Evolutionary conservation across 2,888 invertebrate species (phyloP).

Genomic region (Oxyteleia sp.): DNA sequence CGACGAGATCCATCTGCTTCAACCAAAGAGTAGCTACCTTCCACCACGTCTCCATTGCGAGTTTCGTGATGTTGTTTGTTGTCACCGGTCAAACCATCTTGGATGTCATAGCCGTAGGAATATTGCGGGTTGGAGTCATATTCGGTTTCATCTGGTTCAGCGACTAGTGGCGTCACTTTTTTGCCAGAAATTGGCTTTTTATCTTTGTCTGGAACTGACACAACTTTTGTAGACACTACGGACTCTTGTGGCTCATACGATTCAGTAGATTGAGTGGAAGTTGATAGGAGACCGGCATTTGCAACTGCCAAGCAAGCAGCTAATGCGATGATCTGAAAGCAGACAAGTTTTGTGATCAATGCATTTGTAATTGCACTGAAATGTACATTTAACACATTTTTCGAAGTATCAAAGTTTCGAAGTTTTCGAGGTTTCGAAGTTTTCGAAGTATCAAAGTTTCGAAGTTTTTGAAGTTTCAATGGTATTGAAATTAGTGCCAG

Average conservation of each 20-base stretch:
- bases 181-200: background rate
- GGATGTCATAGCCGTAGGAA: constrained; percentile 77
- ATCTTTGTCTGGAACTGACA: background rate
- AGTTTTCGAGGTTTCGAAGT: too few species aligned
- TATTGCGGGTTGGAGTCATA: constrained; percentile 80
- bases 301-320: constrained; percentile 41
- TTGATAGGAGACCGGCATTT: constrained; percentile 19
- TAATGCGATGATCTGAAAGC: constrained; percentile 37
- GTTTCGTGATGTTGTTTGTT: constrained; percentile 78
- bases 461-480: too few species aligned
- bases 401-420: too few species aligned
- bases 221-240: constrained; percentile 4
- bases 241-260: constrained; percentile 26
- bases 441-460: too few species aligned
- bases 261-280: too few species aligned
- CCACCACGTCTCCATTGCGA: constrained; percentile 78
- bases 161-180: background rate
- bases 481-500: too few species aligned
- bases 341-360: background rate
- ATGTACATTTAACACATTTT: too few species aligned
- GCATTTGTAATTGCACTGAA: too few species aligned
- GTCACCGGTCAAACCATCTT: constrained; percentile 78
- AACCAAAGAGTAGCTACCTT: constrained; percentile 77
- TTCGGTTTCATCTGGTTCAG: background rate
- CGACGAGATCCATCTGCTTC: constrained; percentile 78